A percentile compares a stretch with the other conserved stretches of the same genome.
These are phyloP conservation scores for Aselliscus stoliczkanus DNA, from an alignment of 2,797 vertebrate species.

Conservation along the genomic window DNA sequence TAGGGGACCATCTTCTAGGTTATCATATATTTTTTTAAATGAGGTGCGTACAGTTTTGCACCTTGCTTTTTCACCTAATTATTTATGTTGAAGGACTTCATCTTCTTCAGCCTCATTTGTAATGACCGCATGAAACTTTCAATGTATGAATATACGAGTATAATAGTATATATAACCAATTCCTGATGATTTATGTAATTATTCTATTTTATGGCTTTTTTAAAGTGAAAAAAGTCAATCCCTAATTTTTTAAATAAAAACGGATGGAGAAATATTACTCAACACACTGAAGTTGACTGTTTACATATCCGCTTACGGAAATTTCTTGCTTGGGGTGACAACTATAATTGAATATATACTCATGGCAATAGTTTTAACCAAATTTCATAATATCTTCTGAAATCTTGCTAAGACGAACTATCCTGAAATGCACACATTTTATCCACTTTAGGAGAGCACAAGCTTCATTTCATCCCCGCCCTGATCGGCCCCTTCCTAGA, in stretches of 20 bases:
- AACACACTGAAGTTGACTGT: not conserved
- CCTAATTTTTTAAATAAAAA: not conserved
- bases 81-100: not conserved
- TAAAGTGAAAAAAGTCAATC: not conserved
- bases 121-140: not conserved
- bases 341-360: not conserved
- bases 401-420: not conserved
- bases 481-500: slow-evolving; percentile 98
- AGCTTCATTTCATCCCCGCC: slow-evolving; percentile 97
- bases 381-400: not conserved
- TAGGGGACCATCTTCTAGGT: not conserved
- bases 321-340: not conserved
- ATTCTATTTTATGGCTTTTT: not conserved
- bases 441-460: slow-evolving; percentile 91
- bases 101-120: not conserved
- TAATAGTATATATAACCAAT: not conserved
- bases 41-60: not conserved
- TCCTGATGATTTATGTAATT: not conserved
- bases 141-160: not conserved
- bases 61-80: not conserved
- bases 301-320: not conserved
- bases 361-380: not conserved
- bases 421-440: not conserved
- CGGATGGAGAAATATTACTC: not conserved
- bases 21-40: not conserved